These are phyloP conservation scores for Myopa testacea DNA, from an alignment of 2,888 invertebrate species.

Conservation along the genomic window DNA sequence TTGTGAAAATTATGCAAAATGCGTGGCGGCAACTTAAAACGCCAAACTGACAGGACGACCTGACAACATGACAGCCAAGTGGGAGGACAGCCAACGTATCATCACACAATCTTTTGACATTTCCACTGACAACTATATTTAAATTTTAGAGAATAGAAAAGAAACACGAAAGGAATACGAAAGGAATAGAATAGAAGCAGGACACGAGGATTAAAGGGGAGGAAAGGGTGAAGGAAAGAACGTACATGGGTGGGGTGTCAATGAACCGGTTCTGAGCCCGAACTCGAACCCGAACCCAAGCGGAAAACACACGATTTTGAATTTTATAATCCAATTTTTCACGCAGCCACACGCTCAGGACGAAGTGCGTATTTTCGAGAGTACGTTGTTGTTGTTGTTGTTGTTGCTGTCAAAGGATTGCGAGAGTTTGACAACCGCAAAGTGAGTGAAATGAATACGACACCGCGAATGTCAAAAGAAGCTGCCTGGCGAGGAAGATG, in stretches of 20 bases:
- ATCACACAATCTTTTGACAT: constrained; percentile 32
- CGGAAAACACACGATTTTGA: constrained; percentile 34
- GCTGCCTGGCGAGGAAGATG: constrained; percentile 32
- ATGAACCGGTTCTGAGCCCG: not conserved
- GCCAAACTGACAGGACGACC: not conserved
- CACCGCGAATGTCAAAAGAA: constrained; percentile 60
- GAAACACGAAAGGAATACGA: too few species aligned
- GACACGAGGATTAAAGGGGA: not conserved
- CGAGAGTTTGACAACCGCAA: constrained; percentile 30
- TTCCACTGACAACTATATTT: constrained; percentile 2
- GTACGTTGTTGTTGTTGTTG: not conserved
- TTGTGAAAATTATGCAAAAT: constrained; percentile 31
- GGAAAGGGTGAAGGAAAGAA: not conserved
- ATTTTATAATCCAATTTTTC: constrained; percentile 56
- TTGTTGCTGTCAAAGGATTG: constrained; percentile 20
- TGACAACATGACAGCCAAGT: constrained; percentile 22
- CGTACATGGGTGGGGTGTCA: constrained; percentile 1
- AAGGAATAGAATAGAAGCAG: too few species aligned
- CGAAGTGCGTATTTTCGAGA: not conserved
- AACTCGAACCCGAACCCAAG: not conserved
- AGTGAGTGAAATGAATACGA: constrained; percentile 56
- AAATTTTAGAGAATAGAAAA: too few species aligned
- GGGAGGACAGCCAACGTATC: constrained; percentile 17
- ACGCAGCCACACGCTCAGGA: constrained; percentile 46
- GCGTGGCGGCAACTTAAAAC: not conserved